Percentiles rank a stretch among this genome's conserved stretches.
Evolutionary conservation across 1,140 invertebrate genomes (phyloP).

Genomic region (Lepidurus packardi): DNA sequence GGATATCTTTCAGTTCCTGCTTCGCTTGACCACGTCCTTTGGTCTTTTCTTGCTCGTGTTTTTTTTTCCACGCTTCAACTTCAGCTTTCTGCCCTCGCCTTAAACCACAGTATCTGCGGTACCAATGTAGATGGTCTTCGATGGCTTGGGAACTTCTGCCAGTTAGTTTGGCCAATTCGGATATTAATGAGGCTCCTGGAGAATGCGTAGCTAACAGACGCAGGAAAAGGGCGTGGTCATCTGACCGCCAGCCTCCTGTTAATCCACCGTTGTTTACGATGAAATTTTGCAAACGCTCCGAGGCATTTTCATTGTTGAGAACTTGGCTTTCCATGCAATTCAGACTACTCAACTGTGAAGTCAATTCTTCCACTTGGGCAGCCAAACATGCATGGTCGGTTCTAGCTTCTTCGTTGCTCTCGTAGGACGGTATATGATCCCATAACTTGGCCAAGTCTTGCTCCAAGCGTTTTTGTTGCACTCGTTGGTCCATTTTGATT

Average conservation of each 20-base stretch:
- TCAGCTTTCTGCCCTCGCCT: slow-evolving; percentile 25
- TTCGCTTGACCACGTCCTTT: slow-evolving; percentile 29
- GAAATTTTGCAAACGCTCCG: slow-evolving; percentile 27
- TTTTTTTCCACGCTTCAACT: slow-evolving; percentile 25
- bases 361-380: slow-evolving; percentile 14
- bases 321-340: not conserved
- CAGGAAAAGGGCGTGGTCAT: slow-evolving; percentile 31
- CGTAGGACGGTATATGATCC: slow-evolving; percentile 4
- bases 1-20: not conserved
- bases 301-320: slow-evolving; percentile 13
- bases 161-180: not conserved
- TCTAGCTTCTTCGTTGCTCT: not conserved
- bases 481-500: not conserved
- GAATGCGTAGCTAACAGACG: slow-evolving; percentile 10
- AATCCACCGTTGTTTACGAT: slow-evolving; percentile 27
- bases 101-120: slow-evolving; percentile 17
- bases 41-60: not conserved
- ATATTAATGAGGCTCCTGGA: not conserved
- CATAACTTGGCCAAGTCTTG: slow-evolving; percentile 7
- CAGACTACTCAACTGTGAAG: not conserved
- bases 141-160: slow-evolving; percentile 27
- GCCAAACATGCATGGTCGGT: not conserved
- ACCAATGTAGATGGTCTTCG: slow-evolving; percentile 29
- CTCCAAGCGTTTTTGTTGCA: slow-evolving; percentile 6
- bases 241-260: slow-evolving; percentile 29